These are phyloP conservation scores for Leucophenga maculata DNA, from an alignment of 2,888 invertebrate species.

Conservation along the genomic window DNA sequence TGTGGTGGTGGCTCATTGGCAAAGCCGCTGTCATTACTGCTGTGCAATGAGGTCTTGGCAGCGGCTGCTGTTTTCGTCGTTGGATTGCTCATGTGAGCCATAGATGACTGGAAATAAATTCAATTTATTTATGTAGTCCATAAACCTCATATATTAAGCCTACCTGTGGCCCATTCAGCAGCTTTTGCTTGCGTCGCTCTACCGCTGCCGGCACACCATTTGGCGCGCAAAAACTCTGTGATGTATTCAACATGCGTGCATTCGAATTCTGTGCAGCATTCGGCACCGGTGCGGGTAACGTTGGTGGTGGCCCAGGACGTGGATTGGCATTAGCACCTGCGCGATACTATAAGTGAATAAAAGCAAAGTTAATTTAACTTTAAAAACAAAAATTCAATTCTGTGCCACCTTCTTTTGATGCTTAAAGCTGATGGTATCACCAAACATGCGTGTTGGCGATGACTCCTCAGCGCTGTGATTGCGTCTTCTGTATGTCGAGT, in stretches of 20 bases:
- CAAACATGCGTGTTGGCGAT: slow-evolving; percentile 81
- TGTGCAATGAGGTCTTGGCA: slow-evolving; percentile 86
- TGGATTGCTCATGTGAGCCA: slow-evolving; percentile 55
- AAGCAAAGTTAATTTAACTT: background rate
- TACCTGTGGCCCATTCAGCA: slow-evolving; percentile 65
- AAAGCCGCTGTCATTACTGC: slow-evolving; percentile 93
- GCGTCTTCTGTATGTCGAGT: slow-evolving; percentile 62
- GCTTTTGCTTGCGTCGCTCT: slow-evolving; percentile 67
- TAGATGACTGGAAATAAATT: slow-evolving; percentile 35
- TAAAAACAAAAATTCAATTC: background rate
- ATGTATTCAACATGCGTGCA: slow-evolving; percentile 75
- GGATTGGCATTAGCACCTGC: slow-evolving; percentile 74
- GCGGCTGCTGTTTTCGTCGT: slow-evolving; percentile 71
- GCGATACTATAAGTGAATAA: slow-evolving; percentile 70
- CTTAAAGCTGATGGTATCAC: slow-evolving; percentile 77
- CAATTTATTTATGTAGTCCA: background rate
- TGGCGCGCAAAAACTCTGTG: slow-evolving; percentile 75
- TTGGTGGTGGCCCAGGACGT: slow-evolving; percentile 81
- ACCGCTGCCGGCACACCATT: slow-evolving; percentile 67
- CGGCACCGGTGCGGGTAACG: slow-evolving; percentile 81
- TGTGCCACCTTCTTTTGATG: slow-evolving; percentile 71
- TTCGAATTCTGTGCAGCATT: slow-evolving; percentile 39
- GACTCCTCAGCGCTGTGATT: slow-evolving; percentile 68
- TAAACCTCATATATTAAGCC: background rate
- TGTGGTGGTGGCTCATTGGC: slow-evolving; percentile 90